These are phyloP conservation scores for Phoxinus phoxinus DNA, from an alignment of 2,113 vertebrate genomes.

Conservation along the genomic window DNA sequence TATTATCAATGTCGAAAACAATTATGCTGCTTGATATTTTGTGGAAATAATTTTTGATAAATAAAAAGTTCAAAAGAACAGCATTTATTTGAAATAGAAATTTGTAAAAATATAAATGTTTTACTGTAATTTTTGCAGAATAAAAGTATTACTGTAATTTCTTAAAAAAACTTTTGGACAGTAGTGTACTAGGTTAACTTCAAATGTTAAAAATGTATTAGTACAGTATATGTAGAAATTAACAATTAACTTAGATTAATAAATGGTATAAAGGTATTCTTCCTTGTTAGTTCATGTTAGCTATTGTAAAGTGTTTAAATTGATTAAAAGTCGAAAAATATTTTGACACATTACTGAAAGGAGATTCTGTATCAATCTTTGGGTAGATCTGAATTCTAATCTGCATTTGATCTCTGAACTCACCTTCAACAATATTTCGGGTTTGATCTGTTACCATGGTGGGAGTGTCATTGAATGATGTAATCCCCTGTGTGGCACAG, in stretches of 20 bases:
- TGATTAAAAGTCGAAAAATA: neutral
- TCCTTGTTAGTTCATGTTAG: neutral
- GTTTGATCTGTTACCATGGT: slow-evolving; percentile 84
- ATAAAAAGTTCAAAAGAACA: too few relatives aligned
- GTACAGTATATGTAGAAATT: neutral
- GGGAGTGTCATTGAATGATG: slow-evolving; percentile 86
- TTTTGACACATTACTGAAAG: neutral
- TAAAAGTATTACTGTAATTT: too few relatives aligned
- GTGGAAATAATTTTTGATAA: too few relatives aligned
- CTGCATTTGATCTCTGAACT: slow-evolving; percentile 52
- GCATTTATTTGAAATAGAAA: too few relatives aligned
- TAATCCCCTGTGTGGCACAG: slow-evolving; percentile 78
- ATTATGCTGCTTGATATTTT: too few relatives aligned
- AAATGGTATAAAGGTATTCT: neutral
- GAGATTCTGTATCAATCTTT: neutral
- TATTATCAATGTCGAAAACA: too few relatives aligned
- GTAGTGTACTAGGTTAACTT: neutral
- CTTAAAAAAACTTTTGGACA: too few relatives aligned
- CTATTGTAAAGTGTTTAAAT: neutral
- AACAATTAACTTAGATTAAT: neutral
- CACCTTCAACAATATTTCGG: slow-evolving; percentile 79
- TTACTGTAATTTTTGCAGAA: too few relatives aligned
- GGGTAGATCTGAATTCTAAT: neutral
- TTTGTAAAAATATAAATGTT: too few relatives aligned
- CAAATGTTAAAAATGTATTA: neutral